Evolutionary conservation across 2,113 vertebrate genomes (phyloP), one percentile per base, ranked within the genome.

Genomic region (Nothocercus julius): DNA sequence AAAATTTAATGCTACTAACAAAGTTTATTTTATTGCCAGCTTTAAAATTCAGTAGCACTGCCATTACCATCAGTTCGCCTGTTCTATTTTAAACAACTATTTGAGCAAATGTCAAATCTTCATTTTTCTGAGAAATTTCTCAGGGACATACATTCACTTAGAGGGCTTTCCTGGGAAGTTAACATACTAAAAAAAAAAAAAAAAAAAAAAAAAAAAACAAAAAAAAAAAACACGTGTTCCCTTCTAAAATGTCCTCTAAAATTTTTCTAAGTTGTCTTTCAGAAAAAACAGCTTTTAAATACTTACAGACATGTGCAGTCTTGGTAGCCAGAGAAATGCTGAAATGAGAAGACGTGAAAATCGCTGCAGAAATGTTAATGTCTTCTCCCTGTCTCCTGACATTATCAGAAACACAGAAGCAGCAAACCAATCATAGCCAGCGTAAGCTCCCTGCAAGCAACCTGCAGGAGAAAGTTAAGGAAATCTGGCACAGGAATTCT

Each of bases 401-500:
- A 99, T 98, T 62, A 99, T 95, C 88, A 99, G 97, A 97, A 99
- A 99, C 19, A 99, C 90, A 13, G 99, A 99, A 89, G 98, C 98
- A 3, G 96, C 97, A 97, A 99, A 98, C 99, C 99, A 99, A 96
- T 99, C 99, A 18, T 99, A 97, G 92, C 98, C 98, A 44, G 97
- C 68, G 45, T 94, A 98, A 68, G 10, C 85, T 10, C 97, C 97
- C 87, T 96, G 98, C 87, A 98, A 97, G 94, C 97, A 97, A 89
- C 96, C 98, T 99, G 97, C 8, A 34, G 38, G 47, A 19, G 22
- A 36, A 42, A 80, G 98, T 99, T 97, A 99, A 99, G 98, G 98
- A 98, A 95, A 12, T 42, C 6, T 36, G 36, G 72, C 11, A 61
- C 74, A 64, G 22, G 74, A 61, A 9, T 77, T 17, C 51, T 49